Evolutionary conservation across 2,888 invertebrate genomes (phyloP).

Genomic region (Epistrophe grossulariae): DNA sequence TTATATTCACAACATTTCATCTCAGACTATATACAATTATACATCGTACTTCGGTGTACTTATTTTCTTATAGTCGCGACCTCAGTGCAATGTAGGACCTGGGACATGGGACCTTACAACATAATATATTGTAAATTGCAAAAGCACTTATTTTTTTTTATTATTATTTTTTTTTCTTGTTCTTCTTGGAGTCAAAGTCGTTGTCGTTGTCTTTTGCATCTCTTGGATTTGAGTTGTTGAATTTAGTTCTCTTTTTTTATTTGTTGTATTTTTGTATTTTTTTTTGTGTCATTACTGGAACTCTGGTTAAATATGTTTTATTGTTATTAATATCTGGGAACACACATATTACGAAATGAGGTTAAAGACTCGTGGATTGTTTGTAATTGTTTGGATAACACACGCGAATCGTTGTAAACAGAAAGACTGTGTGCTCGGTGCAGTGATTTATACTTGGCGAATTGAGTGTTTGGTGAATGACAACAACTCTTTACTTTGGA

Average conservation of each 20-base stretch:
- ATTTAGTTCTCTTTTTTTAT: constrained; percentile 5
- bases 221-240: constrained; percentile 9
- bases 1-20: background rate
- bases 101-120: constrained; percentile 28
- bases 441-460: constrained; percentile 40
- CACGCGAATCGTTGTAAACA: constrained; percentile 54
- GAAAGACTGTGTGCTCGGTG: background rate
- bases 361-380: constrained; percentile 74
- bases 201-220: constrained; percentile 40
- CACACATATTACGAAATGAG: constrained; percentile 75
- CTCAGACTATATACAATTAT: background rate
- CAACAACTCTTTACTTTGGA: constrained; percentile 1
- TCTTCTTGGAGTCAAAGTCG: constrained; percentile 10
- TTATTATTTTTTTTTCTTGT: background rate
- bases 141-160: constrained; percentile 46
- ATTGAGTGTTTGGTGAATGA: constrained; percentile 26
- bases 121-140: constrained; percentile 59
- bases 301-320: constrained; percentile 75
- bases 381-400: constrained; percentile 68
- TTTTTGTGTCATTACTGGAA: constrained; percentile 51
- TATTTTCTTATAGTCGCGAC: constrained; percentile 43
- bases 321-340: constrained; percentile 74
- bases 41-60: background rate
- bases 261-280: background rate
- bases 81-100: constrained; percentile 57